Base-by-base conservation (phyloP, 1,140 invertebrate species). In the Telenomus remus region DNA sequence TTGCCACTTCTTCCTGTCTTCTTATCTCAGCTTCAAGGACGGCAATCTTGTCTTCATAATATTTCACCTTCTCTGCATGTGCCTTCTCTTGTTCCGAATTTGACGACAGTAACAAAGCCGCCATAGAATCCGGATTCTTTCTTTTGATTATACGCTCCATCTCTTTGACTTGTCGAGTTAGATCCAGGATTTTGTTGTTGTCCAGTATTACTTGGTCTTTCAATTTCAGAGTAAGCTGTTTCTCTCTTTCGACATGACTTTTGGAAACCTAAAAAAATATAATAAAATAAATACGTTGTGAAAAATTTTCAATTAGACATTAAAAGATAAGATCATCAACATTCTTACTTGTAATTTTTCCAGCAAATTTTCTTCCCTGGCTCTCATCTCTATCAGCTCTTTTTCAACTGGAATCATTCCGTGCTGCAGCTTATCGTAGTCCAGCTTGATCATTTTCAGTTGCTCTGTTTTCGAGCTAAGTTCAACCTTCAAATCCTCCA, bases 51-150 rank as follows among this genome's bases (percentile, higher is more conserved):
- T 93, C 92, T 85, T 94, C 93, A 42, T 94, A 78, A 34, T 93
- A 81, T 77, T 91, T 91, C 0, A 87, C 71, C 49, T 86, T 88
- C 44, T 88, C 86, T 0, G 74, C 27, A 33, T 82, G 82, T 0
- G 81, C 71, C 19, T 81, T 84, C 86, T 91, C 86, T 89, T 91
- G 69, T 79, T 91, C 88, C 70, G 90, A 89, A 83, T 91, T 94
- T 65, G 88, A 89, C 16, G 86, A 90, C 78, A 89, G 84, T 86
- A 94, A 93, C 10, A 94, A 84, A 4, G 93, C 93, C 0, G 93
- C 94, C 0, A 94, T 92, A 0, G 93, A 94, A 82, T 95, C 93
- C 0, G 93, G 93, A 89, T 94, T 93, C 82, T 94, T 94, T 59
- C 92, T 88, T 78, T 91, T 92, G 1, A 95, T 88, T 63, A 94